Evolutionary conservation across 1,140 invertebrate species (phyloP), one percentile per base, ranked within the genome.

Genomic region (Drosophila malerkotliana): DNA sequence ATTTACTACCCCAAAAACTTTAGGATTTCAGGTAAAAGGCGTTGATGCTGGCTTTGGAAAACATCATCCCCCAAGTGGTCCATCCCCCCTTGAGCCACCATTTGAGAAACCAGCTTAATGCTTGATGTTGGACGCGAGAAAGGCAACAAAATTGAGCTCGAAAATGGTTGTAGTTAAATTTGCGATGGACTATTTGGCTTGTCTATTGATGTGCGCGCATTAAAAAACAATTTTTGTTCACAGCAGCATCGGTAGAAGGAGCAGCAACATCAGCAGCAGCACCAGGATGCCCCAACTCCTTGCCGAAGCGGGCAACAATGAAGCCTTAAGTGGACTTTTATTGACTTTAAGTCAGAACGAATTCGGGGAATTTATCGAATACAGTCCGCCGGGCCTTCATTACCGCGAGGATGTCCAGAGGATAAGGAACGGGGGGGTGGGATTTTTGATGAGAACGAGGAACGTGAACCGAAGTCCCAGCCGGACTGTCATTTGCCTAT

Each of bases 311-410:
- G 67, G 69, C 81, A 85, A 85, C 81, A 85, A 85, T 85, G 81
- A 80, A 80, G 81, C 81, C 82, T 87, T 87, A 87, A 87, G 82
- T 87, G 82, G 82, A 87, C 82, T 87, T 87, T 87, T 87, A 87
- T 87, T 87, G 82, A 87, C 82, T 87, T 87, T 81, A 82, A 87
- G 82, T 87, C 82, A 81, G 80, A 87, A 82, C 82, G 82, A 87
- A 87, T 87, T 87, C 81, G 71, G 82, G 77, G 79, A 85, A 87
- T 87, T 87, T 87, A 87, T 87, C 82, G 82, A 87, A 87, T 75
- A 78, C 66, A 68, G 73, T 80, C 79, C 77, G 73, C 47, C 69
- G 63, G 73, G 69, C 79, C 75, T 87, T 87, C 82, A 87, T 87
- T 87, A 87, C 73, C 64, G 71, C 79, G 64, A 55, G 49, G 56